phyloP scores from a whole-genome alignment of 2,888 invertebrate genomes.

The Thysanoteuthis rhombus region DNA sequence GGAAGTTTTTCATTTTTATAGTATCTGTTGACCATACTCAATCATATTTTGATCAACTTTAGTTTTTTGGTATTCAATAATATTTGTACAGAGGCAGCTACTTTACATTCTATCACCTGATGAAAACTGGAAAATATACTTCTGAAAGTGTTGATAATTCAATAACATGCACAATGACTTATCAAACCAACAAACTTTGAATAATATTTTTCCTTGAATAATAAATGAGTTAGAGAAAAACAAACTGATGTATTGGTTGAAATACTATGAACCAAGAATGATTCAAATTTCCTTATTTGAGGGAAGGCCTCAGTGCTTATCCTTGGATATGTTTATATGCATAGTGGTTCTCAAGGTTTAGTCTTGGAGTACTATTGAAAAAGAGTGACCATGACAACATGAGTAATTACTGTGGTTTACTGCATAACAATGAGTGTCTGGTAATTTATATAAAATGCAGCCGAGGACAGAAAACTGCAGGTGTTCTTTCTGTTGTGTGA shows the following conservation, averaged over 20 bases:
- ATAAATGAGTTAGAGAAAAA: too few species aligned
- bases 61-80: too few species aligned
- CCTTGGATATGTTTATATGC: neutral
- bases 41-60: too few species aligned
- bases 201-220: too few species aligned
- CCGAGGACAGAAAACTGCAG: neutral
- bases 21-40: too few species aligned
- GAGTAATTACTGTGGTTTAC: neutral
- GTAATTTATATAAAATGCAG: slow-evolving; percentile 12
- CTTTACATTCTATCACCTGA: too few species aligned
- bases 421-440: neutral
- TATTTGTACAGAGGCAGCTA: too few species aligned
- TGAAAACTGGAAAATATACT: too few species aligned
- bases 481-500: neutral
- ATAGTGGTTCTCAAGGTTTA: neutral
- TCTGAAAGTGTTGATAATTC: too few species aligned
- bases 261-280: neutral
- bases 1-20: too few species aligned
- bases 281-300: neutral
- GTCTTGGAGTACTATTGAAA: neutral
- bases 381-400: neutral
- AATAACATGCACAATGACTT: too few species aligned
- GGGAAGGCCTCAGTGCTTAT: neutral
- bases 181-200: too few species aligned
- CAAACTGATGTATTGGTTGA: neutral